Conservation (phyloP, 2,888 invertebrate genomes). For the Lithosia quadra region DNA sequence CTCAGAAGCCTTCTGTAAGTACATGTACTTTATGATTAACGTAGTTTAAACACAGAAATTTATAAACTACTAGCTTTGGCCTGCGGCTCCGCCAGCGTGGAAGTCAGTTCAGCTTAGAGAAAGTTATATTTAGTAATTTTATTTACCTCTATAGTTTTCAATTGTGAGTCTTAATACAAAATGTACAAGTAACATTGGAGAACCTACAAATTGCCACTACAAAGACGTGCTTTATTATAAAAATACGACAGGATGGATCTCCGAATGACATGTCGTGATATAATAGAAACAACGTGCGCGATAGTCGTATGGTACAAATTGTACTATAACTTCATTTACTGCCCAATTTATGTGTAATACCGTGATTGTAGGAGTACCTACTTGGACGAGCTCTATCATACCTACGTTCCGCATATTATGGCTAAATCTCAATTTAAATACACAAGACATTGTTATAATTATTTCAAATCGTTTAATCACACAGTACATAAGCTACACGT, state of each 20-base stretch:
- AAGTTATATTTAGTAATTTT: background rate
- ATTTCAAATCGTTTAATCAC: no score
- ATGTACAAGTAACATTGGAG: conserved; percentile 38
- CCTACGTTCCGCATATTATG: no score
- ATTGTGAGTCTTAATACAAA: conserved; percentile 15
- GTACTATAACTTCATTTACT: background rate
- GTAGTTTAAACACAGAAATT: background rate
- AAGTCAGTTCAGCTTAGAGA: no score
- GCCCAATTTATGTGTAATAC: no score
- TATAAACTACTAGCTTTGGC: no score
- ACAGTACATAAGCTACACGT: no score
- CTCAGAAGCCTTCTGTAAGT: background rate
- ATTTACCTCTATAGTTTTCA: conserved; percentile 19
- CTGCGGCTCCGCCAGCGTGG: no score
- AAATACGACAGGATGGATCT: conserved; percentile 52
- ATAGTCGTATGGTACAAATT: conserved; percentile 44
- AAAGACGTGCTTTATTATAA: conserved; percentile 56
- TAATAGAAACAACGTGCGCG: conserved; percentile 62
- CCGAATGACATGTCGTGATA: conserved; percentile 59
- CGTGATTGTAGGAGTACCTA: no score
- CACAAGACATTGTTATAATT: no score
- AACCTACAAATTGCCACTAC: conserved; percentile 56
- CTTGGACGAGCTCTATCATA: no score
- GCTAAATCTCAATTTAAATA: no score
- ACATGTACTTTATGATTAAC: background rate